phyloP scores from a whole-genome alignment of 2,797 vertebrate genomes.

The Poeciliopsis presidionis region DNA sequence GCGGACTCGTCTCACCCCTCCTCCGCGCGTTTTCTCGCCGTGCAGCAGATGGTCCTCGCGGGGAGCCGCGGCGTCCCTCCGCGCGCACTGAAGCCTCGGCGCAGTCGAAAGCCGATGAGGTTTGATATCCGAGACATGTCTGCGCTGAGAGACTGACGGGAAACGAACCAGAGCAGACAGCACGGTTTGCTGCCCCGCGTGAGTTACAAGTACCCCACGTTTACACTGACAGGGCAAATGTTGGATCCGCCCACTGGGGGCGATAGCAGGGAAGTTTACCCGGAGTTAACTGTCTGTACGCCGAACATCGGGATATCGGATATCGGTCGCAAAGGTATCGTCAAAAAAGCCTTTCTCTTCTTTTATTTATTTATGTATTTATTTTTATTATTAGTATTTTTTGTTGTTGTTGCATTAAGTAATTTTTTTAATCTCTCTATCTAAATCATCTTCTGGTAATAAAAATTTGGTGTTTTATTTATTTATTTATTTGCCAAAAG shows the following conservation, averaged over 20 bases:
- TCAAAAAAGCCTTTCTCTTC: too few relatives aligned
- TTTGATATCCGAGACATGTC: slow-evolving; percentile 73
- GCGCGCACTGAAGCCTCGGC: slow-evolving; percentile 43
- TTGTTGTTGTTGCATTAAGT: too few relatives aligned
- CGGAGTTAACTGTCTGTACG: slow-evolving; percentile 49
- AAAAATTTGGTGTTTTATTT: too few relatives aligned
- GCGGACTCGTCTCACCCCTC: slow-evolving; percentile 51
- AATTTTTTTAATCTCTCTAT: too few relatives aligned
- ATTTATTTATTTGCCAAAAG: too few relatives aligned
- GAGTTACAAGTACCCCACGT: slow-evolving; percentile 33
- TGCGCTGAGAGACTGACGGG: not conserved
- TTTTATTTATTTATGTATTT: too few relatives aligned
- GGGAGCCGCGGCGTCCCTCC: slow-evolving; percentile 20
- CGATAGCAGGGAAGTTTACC: slow-evolving; percentile 32
- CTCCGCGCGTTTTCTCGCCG: slow-evolving; percentile 51
- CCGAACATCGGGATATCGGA: not conserved
- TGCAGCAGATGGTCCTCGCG: slow-evolving; percentile 63
- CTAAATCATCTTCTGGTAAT: too few relatives aligned
- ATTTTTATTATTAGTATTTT: too few relatives aligned
- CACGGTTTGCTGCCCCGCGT: slow-evolving; percentile 4
- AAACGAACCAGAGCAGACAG: slow-evolving; percentile 4
- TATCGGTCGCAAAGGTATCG: slow-evolving; percentile 23
- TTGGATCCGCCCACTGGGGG: slow-evolving; percentile 50
- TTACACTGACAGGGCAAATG: slow-evolving; percentile 9
- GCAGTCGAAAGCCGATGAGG: slow-evolving; percentile 42